These are phyloP conservation scores for Brachyalestes nurse DNA, from an alignment of 2,797 vertebrate species.

Conservation along the genomic window DNA sequence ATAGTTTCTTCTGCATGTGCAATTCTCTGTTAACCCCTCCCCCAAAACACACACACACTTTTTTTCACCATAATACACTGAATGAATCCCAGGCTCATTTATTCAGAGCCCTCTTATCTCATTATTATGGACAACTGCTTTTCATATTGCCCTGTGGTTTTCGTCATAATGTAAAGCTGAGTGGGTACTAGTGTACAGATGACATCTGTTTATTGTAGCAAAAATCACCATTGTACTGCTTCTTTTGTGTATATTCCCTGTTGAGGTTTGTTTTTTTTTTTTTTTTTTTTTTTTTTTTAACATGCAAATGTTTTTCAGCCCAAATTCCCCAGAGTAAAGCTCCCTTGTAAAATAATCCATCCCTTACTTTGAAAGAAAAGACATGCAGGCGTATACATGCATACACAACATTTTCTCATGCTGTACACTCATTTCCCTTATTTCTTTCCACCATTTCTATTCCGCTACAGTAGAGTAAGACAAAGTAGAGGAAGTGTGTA, in stretches of 20 bases:
- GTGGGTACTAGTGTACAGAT: background rate
- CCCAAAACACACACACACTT: background rate
- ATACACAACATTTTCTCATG: background rate
- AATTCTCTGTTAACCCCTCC: background rate
- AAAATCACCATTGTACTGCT: background rate
- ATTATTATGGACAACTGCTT: background rate
- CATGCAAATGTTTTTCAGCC: background rate
- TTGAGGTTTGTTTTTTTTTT: background rate
- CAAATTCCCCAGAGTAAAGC: slow-evolving; percentile 16
- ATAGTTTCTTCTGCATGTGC: slow-evolving; percentile 12
- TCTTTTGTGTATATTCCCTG: background rate
- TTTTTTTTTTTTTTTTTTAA: background rate
- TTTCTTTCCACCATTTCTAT: background rate
- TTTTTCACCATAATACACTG: slow-evolving; percentile 17
- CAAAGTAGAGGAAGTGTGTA: background rate
- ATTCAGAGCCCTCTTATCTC: slow-evolving; percentile 11
- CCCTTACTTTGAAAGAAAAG: background rate
- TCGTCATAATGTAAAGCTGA: slow-evolving; percentile 12
- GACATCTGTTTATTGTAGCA: background rate
- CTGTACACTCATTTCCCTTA: background rate
- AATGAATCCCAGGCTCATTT: slow-evolving; percentile 19
- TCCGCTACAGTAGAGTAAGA: background rate
- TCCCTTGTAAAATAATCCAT: background rate
- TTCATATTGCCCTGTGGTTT: slow-evolving; percentile 6
- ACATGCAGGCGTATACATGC: background rate